Evolutionary conservation across 2,113 vertebrate species (phyloP), one percentile per base, ranked within the genome.

Genomic region (Psammodynastes pulverulentus): DNA sequence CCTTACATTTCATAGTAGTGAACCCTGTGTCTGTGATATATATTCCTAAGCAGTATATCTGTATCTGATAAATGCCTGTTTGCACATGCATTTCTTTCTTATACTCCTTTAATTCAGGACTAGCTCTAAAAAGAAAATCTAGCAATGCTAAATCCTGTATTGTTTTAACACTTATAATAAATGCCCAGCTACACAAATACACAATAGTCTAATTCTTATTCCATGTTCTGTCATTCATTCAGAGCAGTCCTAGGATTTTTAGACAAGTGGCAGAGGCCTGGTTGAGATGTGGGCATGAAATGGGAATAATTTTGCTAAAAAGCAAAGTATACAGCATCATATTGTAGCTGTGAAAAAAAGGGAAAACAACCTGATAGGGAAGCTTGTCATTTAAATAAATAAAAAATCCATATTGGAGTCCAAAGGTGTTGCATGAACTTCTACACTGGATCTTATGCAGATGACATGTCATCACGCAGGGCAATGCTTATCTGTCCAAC

Each of bases 401-500:
- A 96, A 95, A 94, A 58, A 84, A 24, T 92, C 94, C 89, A 92
- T 67, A 58, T 0, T 84, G 84, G 95, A 13, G 92, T 72, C 94
- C 93, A 94, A 96, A 97, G 93, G 95, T 95, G 95, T 96, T 96
- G 96, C 97, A 96, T 95, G 96, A 98, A 98, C 98, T 98, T 98
- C 98, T 98, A 97, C 98, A 97, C 97, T 95, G 97, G 98, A 98
- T 98, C 98, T 98, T 98, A 97, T 98, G 96, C 97, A 98, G 98
- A 98, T 99, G 98, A 99, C 98, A 99, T 99, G 98, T 99, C 98
- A 98, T 26, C 26, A 99, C 98, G 98, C 97, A 97, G 98, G 97
- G 98, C 97, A 98, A 99, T 99, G 97, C 97, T 99, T 99, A 99
- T 99, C 99, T 98, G 98, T 98, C 39, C 98, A 98, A 99, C 98